phyloP scores from a whole-genome alignment of 2,113 vertebrate genomes.

The Perca schrenkii region DNA sequence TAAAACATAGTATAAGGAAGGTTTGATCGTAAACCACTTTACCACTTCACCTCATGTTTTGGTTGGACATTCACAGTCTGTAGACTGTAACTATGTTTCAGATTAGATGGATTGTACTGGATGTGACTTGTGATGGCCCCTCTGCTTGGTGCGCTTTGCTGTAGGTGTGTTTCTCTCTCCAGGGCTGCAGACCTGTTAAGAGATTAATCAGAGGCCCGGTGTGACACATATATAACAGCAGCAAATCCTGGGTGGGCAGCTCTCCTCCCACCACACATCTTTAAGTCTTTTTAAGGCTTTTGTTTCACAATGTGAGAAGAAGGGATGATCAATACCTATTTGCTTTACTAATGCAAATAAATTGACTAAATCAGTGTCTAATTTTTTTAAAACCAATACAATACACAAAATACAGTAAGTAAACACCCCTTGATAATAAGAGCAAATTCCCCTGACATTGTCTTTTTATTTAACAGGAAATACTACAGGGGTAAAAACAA shows the following conservation, averaged over 20 bases:
- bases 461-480: constrained; percentile 27
- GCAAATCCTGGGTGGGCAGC: no score
- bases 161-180: no score
- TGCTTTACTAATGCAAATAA: not conserved
- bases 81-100: not conserved
- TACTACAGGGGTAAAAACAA: constrained; percentile 23
- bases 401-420: not conserved
- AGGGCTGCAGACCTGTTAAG: no score
- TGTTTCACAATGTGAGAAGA: not conserved
- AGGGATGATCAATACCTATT: not conserved
- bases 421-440: not conserved
- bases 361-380: not conserved
- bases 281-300: no score
- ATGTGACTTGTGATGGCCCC: not conserved
- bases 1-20: not conserved
- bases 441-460: not conserved
- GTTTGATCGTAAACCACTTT: not conserved
- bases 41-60: not conserved
- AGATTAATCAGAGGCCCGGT: no score
- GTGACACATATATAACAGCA: no score
- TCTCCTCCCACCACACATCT: no score
- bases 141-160: no score
- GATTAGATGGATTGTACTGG: not conserved
- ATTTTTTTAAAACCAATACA: not conserved
- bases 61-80: not conserved